Evolutionary conservation across 2,888 invertebrate species (phyloP).

Genomic region (Patella pellucida): DNA sequence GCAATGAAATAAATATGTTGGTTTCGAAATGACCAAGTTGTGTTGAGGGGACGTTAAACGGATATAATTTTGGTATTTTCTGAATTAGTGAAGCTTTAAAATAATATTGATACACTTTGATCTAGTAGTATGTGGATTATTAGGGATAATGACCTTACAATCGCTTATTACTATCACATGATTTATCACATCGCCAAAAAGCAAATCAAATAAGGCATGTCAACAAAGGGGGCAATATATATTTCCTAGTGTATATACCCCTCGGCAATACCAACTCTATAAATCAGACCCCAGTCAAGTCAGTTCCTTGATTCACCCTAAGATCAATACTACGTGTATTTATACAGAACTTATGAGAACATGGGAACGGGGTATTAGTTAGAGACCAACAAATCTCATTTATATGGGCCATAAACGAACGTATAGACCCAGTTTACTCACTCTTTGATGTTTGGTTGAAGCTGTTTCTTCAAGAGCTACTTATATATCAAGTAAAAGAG

Average conservation of each 20-base stretch:
- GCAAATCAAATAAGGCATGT: not conserved
- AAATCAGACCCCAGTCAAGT: not conserved
- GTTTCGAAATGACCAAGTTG: no score
- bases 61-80: no score
- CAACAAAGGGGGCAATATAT: conserved; percentile 2
- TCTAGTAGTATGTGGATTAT: no score
- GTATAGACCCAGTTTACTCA: not conserved
- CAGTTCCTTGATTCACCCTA: not conserved
- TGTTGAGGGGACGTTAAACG: no score
- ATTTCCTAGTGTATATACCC: conserved; percentile 1
- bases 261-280: not conserved
- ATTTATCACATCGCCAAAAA: conserved; percentile 2
- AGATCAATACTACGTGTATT: conserved; percentile 2
- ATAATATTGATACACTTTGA: no score
- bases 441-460: not conserved
- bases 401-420: not conserved
- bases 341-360: not conserved
- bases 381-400: conserved; percentile 3
- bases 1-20: no score
- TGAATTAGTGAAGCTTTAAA: no score
- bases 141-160: not conserved
- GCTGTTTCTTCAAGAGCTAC: no score
- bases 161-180: not conserved
- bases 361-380: not conserved
- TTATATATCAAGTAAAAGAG: no score